Conservation (phyloP, 2,888 invertebrate genomes). For the Fragum fragum region DNA sequence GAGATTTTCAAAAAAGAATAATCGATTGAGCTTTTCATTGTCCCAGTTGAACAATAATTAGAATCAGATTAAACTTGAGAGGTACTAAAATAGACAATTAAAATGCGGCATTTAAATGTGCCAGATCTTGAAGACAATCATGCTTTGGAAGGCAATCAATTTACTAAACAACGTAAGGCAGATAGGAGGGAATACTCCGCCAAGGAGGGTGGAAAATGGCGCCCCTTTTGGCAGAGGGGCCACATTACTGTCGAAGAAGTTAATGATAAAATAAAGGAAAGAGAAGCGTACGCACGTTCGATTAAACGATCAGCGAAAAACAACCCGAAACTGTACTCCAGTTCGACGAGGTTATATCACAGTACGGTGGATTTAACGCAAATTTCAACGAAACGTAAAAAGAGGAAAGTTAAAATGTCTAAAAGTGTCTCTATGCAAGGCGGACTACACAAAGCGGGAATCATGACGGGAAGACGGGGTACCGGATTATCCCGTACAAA, state of each 20-base stretch:
- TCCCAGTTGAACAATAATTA: conserved; percentile 17
- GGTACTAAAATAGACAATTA: conserved; percentile 15
- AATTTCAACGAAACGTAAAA: conserved; percentile 30
- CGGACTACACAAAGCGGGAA: conserved; percentile 43
- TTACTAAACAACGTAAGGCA: conserved; percentile 21
- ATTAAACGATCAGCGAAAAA: conserved; percentile 26
- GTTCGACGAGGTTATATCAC: conserved; percentile 55
- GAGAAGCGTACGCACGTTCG: conserved; percentile 10
- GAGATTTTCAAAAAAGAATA: not conserved
- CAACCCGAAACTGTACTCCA: conserved; percentile 22
- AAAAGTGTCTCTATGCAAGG: conserved; percentile 71
- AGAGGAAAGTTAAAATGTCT: conserved; percentile 50
- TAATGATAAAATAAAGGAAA: conserved; percentile 15
- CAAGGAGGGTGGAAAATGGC: conserved; percentile 53
- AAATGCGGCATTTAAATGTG: conserved; percentile 31
- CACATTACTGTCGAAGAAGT: conserved; percentile 48
- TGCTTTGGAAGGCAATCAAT: conserved; percentile 33
- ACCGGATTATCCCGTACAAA: conserved; percentile 30
- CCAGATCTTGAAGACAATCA: not conserved
- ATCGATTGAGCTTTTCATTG: conserved; percentile 11
- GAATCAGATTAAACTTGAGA: conserved; percentile 21
- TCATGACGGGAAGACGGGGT: not conserved
- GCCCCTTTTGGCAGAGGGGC: conserved; percentile 64
- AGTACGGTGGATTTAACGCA: conserved; percentile 53
- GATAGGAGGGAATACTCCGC: conserved; percentile 13